Percentiles rank a stretch among this genome's conserved stretches.
These are phyloP conservation scores for Rhodinocichla rosea DNA, from an alignment of 2,113 vertebrate species.

Conservation along the genomic window DNA sequence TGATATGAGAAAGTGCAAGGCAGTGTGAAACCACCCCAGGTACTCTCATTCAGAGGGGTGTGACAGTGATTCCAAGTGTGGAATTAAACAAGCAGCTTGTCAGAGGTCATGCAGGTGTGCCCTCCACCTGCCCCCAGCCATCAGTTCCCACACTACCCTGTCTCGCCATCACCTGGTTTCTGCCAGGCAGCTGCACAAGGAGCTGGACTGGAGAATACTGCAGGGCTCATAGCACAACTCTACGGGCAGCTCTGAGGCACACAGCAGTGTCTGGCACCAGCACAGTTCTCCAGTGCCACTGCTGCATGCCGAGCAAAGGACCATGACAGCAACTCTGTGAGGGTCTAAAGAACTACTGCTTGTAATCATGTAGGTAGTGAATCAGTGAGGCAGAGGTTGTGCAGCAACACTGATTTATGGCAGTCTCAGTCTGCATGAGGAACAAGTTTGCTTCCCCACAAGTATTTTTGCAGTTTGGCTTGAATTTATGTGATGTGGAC, in stretches of 20 bases:
- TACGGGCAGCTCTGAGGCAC: background rate
- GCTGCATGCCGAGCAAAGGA: background rate
- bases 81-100: background rate
- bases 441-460: background rate
- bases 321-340: background rate
- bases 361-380: background rate
- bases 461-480: background rate
- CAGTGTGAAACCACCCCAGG: background rate
- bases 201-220: background rate
- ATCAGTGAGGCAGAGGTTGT: background rate
- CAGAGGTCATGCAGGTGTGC: background rate
- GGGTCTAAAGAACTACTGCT: background rate
- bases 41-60: background rate
- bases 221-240: background rate
- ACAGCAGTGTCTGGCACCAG: background rate
- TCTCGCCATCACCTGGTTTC: background rate
- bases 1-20: background rate
- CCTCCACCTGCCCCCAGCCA: background rate
- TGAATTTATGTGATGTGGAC: background rate
- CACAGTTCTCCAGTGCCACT: background rate
- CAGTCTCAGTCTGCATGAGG: background rate
- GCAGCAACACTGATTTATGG: background rate
- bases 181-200: background rate
- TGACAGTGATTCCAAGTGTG: background rate
- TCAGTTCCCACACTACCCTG: background rate